Evolutionary conservation across 2,797 vertebrate species (phyloP).

Genomic region (Remorina albescens): DNA sequence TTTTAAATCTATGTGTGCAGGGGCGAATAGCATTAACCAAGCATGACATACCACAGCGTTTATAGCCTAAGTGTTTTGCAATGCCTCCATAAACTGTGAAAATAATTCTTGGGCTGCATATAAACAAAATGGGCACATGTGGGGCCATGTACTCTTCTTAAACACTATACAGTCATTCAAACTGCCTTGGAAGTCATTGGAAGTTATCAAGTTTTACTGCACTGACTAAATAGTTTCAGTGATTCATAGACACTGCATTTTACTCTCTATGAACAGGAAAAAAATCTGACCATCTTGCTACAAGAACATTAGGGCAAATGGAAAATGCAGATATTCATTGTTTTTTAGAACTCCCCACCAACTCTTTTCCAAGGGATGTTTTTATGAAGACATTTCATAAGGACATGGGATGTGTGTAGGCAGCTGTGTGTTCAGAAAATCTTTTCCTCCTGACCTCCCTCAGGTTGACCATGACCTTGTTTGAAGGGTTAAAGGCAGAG

Average conservation of each 20-base stretch:
- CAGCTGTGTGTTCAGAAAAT: slow-evolving; percentile 34
- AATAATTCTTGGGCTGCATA: background rate
- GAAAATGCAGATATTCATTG: slow-evolving; percentile 35
- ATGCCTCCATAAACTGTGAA: background rate
- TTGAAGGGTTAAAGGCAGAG: slow-evolving; percentile 55
- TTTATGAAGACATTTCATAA: slow-evolving; percentile 52
- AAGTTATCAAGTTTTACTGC: slow-evolving; percentile 9
- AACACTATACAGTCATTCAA: background rate
- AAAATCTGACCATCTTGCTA: background rate
- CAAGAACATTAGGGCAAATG: slow-evolving; percentile 10
- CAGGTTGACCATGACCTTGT: slow-evolving; percentile 33
- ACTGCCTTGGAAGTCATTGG: slow-evolving; percentile 6
- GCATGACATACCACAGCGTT: background rate
- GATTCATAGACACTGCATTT: background rate
- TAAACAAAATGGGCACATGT: background rate
- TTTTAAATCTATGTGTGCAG: background rate
- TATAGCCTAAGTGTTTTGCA: background rate
- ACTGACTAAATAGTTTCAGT: background rate
- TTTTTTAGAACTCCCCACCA: slow-evolving; percentile 11
- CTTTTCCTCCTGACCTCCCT: slow-evolving; percentile 30
- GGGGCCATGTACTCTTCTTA: background rate
- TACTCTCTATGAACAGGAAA: slow-evolving; percentile 17
- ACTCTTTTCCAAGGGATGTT: slow-evolving; percentile 27
- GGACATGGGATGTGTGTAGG: slow-evolving; percentile 25
- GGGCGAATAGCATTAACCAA: background rate